These are phyloP conservation scores for Fundulus diaphanus DNA, from an alignment of 2,797 vertebrate species.

Conservation along the genomic window DNA sequence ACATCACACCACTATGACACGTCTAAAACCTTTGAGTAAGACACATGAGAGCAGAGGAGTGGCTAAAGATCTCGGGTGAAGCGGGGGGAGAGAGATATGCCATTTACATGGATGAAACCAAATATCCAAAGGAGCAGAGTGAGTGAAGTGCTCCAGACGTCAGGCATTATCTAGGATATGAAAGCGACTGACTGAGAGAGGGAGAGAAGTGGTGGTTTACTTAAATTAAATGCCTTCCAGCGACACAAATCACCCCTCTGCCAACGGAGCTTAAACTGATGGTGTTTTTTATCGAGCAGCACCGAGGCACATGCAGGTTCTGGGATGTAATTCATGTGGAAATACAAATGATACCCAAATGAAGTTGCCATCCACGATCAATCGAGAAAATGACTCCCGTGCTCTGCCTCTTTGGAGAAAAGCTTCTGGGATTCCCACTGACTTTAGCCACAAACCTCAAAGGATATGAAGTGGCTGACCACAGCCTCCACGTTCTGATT, in stretches of 20 bases:
- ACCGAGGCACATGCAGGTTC: constrained; percentile 26
- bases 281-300: constrained; percentile 41
- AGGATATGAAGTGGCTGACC: constrained; percentile 4
- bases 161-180: constrained; percentile 41
- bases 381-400: constrained; percentile 61
- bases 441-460: constrained; percentile 49
- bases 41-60: constrained; percentile 9
- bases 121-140: constrained; percentile 28
- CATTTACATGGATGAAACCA: constrained; percentile 27
- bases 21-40: constrained; percentile 25
- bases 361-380: constrained; percentile 56
- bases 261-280: constrained; percentile 44
- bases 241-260: constrained; percentile 58
- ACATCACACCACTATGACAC: constrained; percentile 45
- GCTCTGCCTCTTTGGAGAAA: constrained; percentile 35
- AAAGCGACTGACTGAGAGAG: constrained; percentile 39
- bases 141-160: constrained; percentile 27
- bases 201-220: constrained; percentile 49
- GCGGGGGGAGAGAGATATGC: not conserved
- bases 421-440: constrained; percentile 38
- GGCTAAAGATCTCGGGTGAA: constrained; percentile 22
- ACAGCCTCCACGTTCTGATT: constrained; percentile 2
- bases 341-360: constrained; percentile 73
- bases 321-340: constrained; percentile 54
- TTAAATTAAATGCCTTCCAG: constrained; percentile 67